Evolutionary conservation across 2,113 vertebrate genomes (phyloP), one percentile per base, ranked within the genome.

Genomic region (Rhabdornis inornatus): DNA sequence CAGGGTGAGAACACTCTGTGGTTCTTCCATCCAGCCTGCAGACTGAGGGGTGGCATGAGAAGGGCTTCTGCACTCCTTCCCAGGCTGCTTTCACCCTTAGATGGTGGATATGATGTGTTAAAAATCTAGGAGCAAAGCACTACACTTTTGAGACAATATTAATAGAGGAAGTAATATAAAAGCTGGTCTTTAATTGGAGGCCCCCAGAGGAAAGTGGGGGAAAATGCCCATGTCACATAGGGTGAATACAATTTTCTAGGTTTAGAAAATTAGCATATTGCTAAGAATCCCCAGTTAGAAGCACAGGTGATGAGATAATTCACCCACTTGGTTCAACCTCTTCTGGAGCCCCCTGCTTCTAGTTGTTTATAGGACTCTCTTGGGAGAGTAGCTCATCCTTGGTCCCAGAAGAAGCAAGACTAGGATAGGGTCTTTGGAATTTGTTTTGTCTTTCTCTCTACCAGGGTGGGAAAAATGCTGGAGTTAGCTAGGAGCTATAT

Each of bases 81-180:
- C 35, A 64, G 47, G 14, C 44, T 69, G 77, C 35, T 83, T 83
- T 87, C 24, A 53, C 37, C 37, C 45, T 81, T 66, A 87, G 22
- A 60, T 31, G 6, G 30, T 1, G 1, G 24, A 30, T 33, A 52
- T 18, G 33, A 63, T 39, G 7, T 0, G 0, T 39, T 45, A 45
- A 22, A 83, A 72, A 45, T 45, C 57, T 23, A 39, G n/a, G 39
- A 72, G 72, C 13, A 45, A 72, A 63, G 23, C 7, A 33, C 17
- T 13, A 72, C 14, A 9, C 49, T 39, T 84, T 33, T 6, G 6
- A 45, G n/a, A 74, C n/a, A 33, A 28, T 33, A 63, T 27, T 63
- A 63, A 72, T 74, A 33, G 13, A 55, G n/a, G 49, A 63, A 53
- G 17, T 39, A 37, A 74, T 28, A 64, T 8, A 63, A 84, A 53